phyloP scores from a whole-genome alignment of 2,113 vertebrate species.

The Mellivora capensis region DNA sequence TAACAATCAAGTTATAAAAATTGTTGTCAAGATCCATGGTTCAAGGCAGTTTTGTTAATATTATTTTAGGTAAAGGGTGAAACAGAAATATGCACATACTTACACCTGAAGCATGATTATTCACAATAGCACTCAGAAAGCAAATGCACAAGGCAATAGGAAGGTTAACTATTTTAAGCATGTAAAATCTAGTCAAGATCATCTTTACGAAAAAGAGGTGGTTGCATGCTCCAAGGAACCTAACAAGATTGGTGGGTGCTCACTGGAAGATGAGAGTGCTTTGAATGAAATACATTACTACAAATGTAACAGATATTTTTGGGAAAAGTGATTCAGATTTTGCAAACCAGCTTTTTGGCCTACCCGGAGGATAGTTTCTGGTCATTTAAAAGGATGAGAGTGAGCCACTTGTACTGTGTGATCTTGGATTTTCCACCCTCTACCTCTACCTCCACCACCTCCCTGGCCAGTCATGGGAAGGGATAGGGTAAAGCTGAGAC shows the following conservation, averaged over 20 bases:
- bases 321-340: not conserved
- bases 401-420: too few relatives aligned
- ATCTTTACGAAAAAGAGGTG: not conserved
- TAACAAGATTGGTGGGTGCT: not conserved
- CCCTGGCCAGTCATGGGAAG: not conserved
- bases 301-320: not conserved
- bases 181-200: not conserved
- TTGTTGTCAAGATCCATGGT: not conserved
- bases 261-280: not conserved
- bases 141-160: not conserved
- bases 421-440: not conserved
- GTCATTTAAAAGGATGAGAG: not conserved
- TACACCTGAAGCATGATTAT: not conserved
- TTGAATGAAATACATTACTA: not conserved
- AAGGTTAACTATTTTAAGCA: not conserved
- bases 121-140: not conserved
- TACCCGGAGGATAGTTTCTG: not conserved
- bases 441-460: not conserved
- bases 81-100: not conserved
- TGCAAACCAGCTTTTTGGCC: not conserved
- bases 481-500: not conserved
- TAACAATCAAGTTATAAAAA: not conserved
- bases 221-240: not conserved
- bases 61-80: not conserved
- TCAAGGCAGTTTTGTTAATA: slow-evolving; percentile 14